phyloP scores from a whole-genome alignment of 2,888 invertebrate genomes.

The Sphaerophoria taeniata region DNA sequence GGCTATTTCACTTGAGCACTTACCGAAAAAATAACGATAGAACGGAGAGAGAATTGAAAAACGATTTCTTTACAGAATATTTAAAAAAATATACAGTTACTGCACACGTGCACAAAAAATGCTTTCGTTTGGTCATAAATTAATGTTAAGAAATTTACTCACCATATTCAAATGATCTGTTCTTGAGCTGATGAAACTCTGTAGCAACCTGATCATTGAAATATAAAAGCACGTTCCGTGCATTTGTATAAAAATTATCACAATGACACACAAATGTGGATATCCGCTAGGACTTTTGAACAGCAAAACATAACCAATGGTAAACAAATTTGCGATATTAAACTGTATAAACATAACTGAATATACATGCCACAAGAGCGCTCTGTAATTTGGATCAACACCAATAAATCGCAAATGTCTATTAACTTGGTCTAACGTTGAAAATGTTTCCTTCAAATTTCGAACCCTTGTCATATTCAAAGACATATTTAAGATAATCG shows the following conservation, averaged over 20 bases:
- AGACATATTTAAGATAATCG: neutral
- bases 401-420: no score
- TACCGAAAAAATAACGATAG: no score
- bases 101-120: no score
- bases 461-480: neutral
- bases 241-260: constrained; percentile 80
- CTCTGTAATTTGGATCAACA: no score
- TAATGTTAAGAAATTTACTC: constrained; percentile 59
- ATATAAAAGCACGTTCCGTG: constrained; percentile 76
- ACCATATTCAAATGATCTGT: constrained; percentile 81
- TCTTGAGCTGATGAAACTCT: constrained; percentile 79
- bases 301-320: neutral
- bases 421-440: no score
- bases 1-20: no score
- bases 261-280: constrained; percentile 80
- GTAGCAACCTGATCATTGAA: constrained; percentile 80
- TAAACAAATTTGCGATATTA: neutral
- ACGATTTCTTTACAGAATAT: no score
- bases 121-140: no score
- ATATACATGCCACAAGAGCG: neutral
- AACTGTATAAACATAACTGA: neutral
- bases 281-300: constrained; percentile 78
- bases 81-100: no score
- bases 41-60: no score
- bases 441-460: no score